These are phyloP conservation scores for Diabrotica virgifera DNA, from an alignment of 1,140 invertebrate genomes.

Conservation along the genomic window DNA sequence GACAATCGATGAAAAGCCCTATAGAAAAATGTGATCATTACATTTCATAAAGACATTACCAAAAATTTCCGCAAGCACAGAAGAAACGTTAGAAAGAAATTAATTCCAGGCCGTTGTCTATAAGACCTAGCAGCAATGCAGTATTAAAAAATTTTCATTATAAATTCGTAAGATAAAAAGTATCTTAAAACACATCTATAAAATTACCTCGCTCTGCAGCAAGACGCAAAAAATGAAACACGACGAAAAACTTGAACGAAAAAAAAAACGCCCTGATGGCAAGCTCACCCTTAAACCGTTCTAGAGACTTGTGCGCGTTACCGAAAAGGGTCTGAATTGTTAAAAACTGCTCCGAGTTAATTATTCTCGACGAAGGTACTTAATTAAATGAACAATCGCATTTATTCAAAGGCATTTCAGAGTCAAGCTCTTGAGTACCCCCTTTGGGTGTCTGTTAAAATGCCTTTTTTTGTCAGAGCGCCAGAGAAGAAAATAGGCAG, in stretches of 20 bases:
- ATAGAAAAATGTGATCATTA: too few relatives aligned
- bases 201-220: neutral
- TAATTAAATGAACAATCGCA: conserved; percentile 31
- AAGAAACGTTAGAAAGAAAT: too few relatives aligned
- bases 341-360: conserved; percentile 13
- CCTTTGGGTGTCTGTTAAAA: neutral
- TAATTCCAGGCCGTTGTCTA: too few relatives aligned
- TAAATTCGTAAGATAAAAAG: too few relatives aligned
- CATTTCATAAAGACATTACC: too few relatives aligned
- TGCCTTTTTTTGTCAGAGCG: neutral
- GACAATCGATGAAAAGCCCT: too few relatives aligned
- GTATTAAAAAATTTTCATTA: too few relatives aligned
- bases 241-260: neutral
- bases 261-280: neutral
- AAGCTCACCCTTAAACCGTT: neutral
- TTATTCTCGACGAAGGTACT: conserved; percentile 12
- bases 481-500: neutral
- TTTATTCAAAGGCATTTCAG: conserved; percentile 25
- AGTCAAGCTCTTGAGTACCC: conserved; percentile 1
- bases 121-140: too few relatives aligned
- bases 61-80: too few relatives aligned
- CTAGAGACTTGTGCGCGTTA: conserved; percentile 1
- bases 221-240: neutral
- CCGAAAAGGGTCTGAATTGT: conserved; percentile 15
- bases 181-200: too few relatives aligned